Base-by-base conservation (phyloP, 2,113 vertebrate genomes). In the Elanus axillaris region DNA sequence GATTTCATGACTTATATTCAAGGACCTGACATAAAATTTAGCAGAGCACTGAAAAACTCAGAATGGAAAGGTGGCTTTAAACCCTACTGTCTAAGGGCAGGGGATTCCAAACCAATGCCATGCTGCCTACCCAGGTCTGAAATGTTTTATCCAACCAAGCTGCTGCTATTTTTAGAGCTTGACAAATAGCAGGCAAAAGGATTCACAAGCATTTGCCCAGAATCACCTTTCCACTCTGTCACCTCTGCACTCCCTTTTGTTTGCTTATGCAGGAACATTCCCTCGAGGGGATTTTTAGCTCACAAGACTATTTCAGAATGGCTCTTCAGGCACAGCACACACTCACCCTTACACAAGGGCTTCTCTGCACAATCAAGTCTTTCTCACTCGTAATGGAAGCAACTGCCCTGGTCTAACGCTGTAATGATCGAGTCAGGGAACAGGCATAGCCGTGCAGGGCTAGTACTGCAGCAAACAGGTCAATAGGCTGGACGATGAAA, bases 141-240 rank as follows among this genome's bases (percentile, higher is more conserved):
- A 76, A 45, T 4, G 43, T 2, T 53, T 31, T 67, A 88, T 7
- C 58, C 74, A 26, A 71, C 62, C 81, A 32, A 71, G 78, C 73
- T 83, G 88, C 92, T 94, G 75, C 82, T 94, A 81, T 93, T 95
- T 95, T 91, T 56, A 92, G 94, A 92, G 67, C 86, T 74, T 84
- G 94, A 96, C 88, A 95, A 96, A 95, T 55, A 96, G 95, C 92
- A 96, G 93, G 77, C 66, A 78, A 64, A 91, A 95, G 87, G 92
- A 92, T 88, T 93, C 96, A 77, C 29, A 8, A 92, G 86, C 95
- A 87, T 93, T 90, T 91, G 94, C 93, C 95, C 90, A 96, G 93
- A 29, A 85, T 79, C 92, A 92, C 95, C 95, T 90, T 95, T 86
- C 94, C 90, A 92, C 90, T 80, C 67, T 13, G 86, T 12, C 86